Conservation (phyloP, 2,797 vertebrate species). For the Aplochiton taeniatus region DNA sequence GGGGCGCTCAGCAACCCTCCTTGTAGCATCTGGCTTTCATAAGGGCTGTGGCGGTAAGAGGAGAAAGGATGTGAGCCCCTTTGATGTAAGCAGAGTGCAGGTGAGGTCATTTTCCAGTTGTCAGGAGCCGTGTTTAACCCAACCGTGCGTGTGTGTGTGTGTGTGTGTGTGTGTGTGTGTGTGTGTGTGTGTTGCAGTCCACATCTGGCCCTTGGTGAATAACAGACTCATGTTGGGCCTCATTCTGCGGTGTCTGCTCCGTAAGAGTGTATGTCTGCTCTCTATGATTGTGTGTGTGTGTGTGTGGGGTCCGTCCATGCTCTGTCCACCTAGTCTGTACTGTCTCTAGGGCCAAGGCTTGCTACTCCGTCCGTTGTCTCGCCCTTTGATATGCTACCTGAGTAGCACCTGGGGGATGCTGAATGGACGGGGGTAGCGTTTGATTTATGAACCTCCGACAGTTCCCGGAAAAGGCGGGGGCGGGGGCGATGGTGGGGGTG, state of each 20-base stretch:
- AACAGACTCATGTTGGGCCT: conserved; percentile 36
- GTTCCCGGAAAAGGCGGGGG: conserved; percentile 21
- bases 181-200: conserved; percentile 1
- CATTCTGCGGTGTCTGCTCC: conserved; percentile 22
- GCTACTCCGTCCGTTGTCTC: conserved; percentile 11
- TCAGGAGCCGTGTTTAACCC: conserved; percentile 36
- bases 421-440: conserved; percentile 31
- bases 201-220: conserved; percentile 49
- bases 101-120: conserved; percentile 74
- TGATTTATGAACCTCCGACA: conserved; percentile 56
- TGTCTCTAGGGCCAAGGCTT: conserved; percentile 25
- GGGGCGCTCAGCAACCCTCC: conserved; percentile 46
- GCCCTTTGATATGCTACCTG: conserved; percentile 35
- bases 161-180: conserved; percentile 9
- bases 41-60: conserved; percentile 47
- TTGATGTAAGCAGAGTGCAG: conserved; percentile 73
- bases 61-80: conserved; percentile 68
- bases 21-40: conserved; percentile 66
- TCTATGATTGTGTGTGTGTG: conserved; percentile 10
- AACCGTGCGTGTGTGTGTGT: conserved; percentile 26
- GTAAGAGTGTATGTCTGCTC: not conserved
- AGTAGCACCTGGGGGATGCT: conserved; percentile 22
- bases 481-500: conserved; percentile 16
- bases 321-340: conserved; percentile 17
- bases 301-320: conserved; percentile 40